Evolutionary conservation across 1,140 invertebrate genomes (phyloP), one percentile per base, ranked within the genome.

Genomic region (Magallana ariakensis): DNA sequence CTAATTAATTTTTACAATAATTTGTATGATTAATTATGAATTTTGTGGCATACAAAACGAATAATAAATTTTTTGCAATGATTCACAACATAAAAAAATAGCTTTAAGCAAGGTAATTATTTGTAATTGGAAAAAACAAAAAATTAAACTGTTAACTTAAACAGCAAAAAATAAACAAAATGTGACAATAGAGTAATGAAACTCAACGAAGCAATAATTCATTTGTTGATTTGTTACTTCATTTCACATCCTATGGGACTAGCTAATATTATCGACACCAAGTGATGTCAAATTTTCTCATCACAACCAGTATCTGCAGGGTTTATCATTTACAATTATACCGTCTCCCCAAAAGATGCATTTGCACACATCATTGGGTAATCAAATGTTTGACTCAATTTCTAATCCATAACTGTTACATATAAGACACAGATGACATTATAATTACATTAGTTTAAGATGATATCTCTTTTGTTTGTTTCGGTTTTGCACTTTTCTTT

Each of bases 141-240:
- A 75, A 75, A 75, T 75, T 33, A 46, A 75, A 26, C 22, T 75
- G 66, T 26, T 26, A 75, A 26, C 33, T 75, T 26, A 19, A 46
- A 46, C 33, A 75, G 26, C 22, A 22, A 75, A 75, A 75, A 75
- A 13, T 46, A 13, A 13, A 75, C 33, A 75, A 33, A 26, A 75
- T 26, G 66, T 26, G 66, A 75, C 66, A 75, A 5, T 26, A 10
- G 26, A 75, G 22, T 75, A 75, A 75, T 75, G 22, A 26, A 33
- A 75, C 22, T 75, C 66, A 75, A 26, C 19, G 33, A 75, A 75
- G 26, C 15, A 75, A 13, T 75, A 75, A 75, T 75, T 75, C 22
- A 26, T 75, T 26, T 75, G 66, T 75, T 75, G 66, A 33, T 75
- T 75, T 26, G 66, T 26, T 66, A 19, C 10, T 19, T 22, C 19